Conservation (phyloP, 2,888 invertebrate species). For the Drosophila limbata region DNA sequence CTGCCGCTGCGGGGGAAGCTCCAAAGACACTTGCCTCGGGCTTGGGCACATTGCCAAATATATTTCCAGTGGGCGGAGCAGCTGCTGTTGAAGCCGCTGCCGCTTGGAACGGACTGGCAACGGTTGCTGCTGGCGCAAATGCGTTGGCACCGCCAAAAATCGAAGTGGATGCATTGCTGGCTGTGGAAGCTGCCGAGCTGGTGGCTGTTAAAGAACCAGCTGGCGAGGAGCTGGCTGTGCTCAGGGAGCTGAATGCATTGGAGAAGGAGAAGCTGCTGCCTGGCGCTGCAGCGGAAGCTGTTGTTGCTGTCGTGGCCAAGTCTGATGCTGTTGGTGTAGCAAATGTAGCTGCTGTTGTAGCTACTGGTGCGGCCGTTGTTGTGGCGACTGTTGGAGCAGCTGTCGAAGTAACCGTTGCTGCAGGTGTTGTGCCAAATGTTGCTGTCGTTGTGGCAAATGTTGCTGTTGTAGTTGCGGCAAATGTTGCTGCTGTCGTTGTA, state of each 20-base stretch:
- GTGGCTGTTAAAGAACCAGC: constrained; percentile 36
- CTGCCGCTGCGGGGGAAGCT: constrained; percentile 24
- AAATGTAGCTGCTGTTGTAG: constrained; percentile 13
- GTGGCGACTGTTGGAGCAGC: constrained; percentile 2
- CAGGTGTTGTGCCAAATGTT: constrained; percentile 12
- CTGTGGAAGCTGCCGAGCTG: constrained; percentile 24
- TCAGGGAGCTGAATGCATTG: constrained; percentile 54
- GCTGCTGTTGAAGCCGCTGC: constrained; percentile 3
- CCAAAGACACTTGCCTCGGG: constrained; percentile 81
- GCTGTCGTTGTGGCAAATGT: constrained; percentile 11
- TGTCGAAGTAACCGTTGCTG: constrained; percentile 17
- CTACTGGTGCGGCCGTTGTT: constrained; percentile 7
- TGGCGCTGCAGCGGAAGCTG: constrained; percentile 11
- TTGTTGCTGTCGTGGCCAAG: constrained; percentile 3
- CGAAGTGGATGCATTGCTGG: constrained; percentile 25
- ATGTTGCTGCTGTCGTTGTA: constrained; percentile 4
- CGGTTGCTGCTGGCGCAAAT: constrained; percentile 27
- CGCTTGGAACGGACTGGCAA: constrained; percentile 27
- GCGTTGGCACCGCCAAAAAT: constrained; percentile 37
- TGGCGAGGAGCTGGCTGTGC: constrained; percentile 36
- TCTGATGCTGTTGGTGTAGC: neutral
- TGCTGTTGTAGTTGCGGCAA: constrained; percentile 10
- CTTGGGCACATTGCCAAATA: constrained; percentile 82
- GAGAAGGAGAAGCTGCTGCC: constrained; percentile 69
- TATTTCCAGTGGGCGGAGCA: constrained; percentile 52